phyloP scores from a whole-genome alignment of 2,113 vertebrate species.

The Puffinus mauretanicus region DNA sequence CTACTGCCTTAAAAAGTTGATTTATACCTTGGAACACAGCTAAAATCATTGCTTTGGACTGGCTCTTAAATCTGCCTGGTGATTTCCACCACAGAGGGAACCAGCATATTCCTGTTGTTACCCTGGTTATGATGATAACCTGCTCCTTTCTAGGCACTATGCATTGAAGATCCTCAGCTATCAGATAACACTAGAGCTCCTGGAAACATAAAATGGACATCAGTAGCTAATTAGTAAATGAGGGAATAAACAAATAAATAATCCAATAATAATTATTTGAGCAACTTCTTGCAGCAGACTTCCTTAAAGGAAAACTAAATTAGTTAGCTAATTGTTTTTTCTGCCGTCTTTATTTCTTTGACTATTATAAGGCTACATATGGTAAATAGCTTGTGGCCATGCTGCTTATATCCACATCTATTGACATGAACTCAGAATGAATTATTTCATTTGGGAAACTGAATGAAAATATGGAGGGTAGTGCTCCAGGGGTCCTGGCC shows the following conservation, averaged over 20 bases:
- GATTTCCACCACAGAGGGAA: not conserved
- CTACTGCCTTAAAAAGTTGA: not conserved
- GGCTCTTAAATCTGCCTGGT: not conserved
- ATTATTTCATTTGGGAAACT: not conserved
- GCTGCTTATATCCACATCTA: not conserved
- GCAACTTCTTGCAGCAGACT: not conserved
- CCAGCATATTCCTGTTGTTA: not conserved
- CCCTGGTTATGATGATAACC: not conserved
- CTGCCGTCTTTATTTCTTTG: not conserved
- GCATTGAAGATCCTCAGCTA: not conserved
- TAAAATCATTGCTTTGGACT: not conserved
- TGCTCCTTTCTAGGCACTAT: not conserved
- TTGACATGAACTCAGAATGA: not conserved
- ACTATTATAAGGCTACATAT: not conserved
- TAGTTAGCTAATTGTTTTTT: not conserved
- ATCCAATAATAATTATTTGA: not conserved
- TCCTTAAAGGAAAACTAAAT: not conserved
- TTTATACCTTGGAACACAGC: not conserved
- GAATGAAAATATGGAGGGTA: not conserved
- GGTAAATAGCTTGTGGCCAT: not conserved
- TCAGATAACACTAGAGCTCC: not conserved
- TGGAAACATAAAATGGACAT: not conserved
- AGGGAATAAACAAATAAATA: not conserved
- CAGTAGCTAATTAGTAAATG: not conserved
- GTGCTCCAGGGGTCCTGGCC: not conserved